Evolutionary conservation across 2,888 invertebrate species (phyloP).

Genomic region (Eucriotettix oculatus): DNA sequence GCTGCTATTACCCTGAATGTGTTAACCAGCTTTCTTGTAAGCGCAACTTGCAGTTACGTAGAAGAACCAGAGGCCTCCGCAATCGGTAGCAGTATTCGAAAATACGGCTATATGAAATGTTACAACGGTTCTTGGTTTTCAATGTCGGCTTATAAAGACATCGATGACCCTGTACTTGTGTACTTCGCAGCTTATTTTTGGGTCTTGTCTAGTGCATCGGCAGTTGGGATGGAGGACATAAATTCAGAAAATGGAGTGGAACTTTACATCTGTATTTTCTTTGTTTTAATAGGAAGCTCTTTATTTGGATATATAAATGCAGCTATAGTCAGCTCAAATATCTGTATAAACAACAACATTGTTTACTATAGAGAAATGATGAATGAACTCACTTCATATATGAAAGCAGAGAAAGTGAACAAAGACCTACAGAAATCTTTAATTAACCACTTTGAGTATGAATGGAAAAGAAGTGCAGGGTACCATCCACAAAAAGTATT

Average conservation of each 20-base stretch:
- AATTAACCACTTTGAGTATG: slow-evolving; percentile 32
- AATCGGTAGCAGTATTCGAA: too few species aligned
- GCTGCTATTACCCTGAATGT: too few species aligned
- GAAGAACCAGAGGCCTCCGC: too few species aligned
- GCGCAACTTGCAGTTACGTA: too few species aligned
- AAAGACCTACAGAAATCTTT: slow-evolving; percentile 25
- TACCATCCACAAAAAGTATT: slow-evolving; percentile 30
- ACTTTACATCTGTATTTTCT: slow-evolving; percentile 29
- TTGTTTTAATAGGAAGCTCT: slow-evolving; percentile 30
- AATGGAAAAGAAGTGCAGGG: slow-evolving; percentile 34
- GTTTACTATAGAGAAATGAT: slow-evolving; percentile 32
- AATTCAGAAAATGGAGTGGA: slow-evolving; percentile 28
- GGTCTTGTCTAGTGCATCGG: slow-evolving; percentile 27
- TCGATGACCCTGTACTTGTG: slow-evolving; percentile 21
- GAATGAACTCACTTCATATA: slow-evolving; percentile 30
- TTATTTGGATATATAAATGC: slow-evolving; percentile 36
- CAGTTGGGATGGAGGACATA: slow-evolving; percentile 30
- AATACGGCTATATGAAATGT: too few species aligned
- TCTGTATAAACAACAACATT: slow-evolving; percentile 30
- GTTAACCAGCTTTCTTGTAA: too few species aligned
- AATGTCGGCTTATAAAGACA: too few species aligned
- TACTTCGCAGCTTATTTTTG: slow-evolving; percentile 32
- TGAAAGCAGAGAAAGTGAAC: slow-evolving; percentile 24
- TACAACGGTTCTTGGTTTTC: too few species aligned
- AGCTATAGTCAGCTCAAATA: slow-evolving; percentile 31